Percentiles rank a stretch among this genome's conserved stretches.
Conservation (phyloP, 1,140 invertebrate genomes). For the Antheraea pernyi region DNA sequence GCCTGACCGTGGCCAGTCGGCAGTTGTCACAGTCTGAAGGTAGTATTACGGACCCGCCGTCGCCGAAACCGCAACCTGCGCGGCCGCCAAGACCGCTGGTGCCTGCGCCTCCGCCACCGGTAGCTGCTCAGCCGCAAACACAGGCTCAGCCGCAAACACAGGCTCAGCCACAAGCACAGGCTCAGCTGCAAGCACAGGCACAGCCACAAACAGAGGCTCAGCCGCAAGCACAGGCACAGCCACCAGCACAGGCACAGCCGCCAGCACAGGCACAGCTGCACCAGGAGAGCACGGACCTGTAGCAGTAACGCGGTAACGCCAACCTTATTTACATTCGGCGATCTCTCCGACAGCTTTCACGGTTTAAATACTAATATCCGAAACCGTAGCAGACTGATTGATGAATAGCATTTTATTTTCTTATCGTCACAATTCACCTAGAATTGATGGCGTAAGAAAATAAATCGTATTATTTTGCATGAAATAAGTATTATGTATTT, state of each 20-base stretch:
- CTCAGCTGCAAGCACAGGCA: not conserved
- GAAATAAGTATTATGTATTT: slow-evolving; percentile 36
- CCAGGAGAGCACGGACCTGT: slow-evolving; percentile 66
- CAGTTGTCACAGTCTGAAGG: slow-evolving; percentile 75
- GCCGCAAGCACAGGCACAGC: slow-evolving; percentile 2
- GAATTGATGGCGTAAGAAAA: slow-evolving; percentile 18
- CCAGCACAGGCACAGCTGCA: slow-evolving; percentile 38
- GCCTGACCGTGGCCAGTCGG: slow-evolving; percentile 53
- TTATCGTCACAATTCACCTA: slow-evolving; percentile 2
- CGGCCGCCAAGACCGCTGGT: slow-evolving; percentile 48
- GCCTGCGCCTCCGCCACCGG: slow-evolving; percentile 58
- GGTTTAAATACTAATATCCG: not conserved
- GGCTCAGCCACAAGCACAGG: slow-evolving; percentile 31
- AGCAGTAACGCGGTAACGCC: slow-evolving; percentile 26
- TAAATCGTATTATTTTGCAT: slow-evolving; percentile 30
- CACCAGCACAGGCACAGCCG: slow-evolving; percentile 20
- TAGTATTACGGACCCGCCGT: slow-evolving; percentile 65
- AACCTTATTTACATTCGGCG: not conserved
- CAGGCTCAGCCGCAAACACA: slow-evolving; percentile 29
- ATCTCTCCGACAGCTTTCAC: slow-evolving; percentile 5
- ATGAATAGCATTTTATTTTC: slow-evolving; percentile 19
- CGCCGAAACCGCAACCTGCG: slow-evolving; percentile 51
- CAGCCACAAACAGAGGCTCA: slow-evolving; percentile 2
- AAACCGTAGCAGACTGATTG: slow-evolving; percentile 27
- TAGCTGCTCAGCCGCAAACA: slow-evolving; percentile 37